Percentiles rank a stretch among this genome's conserved stretches.
Conservation (phyloP, 2,888 invertebrate genomes). For the Lutraria lutraria region DNA sequence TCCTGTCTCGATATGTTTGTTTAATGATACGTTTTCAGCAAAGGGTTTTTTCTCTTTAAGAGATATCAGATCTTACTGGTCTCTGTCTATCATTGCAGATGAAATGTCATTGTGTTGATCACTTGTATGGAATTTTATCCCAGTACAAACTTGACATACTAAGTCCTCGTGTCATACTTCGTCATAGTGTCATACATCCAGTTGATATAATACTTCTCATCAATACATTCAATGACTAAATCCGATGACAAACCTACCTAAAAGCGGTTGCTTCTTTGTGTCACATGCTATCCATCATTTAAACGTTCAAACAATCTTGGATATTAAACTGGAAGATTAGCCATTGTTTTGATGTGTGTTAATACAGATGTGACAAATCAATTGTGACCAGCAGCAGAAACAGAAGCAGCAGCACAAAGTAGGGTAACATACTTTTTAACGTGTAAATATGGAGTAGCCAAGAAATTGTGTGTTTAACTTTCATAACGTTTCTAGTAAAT, state of each 20-base stretch:
- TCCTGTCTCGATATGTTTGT: constrained; percentile 24
- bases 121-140: constrained; percentile 32
- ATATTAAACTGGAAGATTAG: background rate
- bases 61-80: constrained; percentile 7
- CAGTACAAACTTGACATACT: constrained; percentile 34
- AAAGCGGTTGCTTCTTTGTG: constrained; percentile 35
- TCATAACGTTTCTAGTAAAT: too few relatives aligned
- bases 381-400: constrained; percentile 46
- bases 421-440: background rate
- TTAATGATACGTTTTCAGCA: background rate
- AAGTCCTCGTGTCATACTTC: constrained; percentile 68
- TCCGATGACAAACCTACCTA: too few relatives aligned
- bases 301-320: background rate
- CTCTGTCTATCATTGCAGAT: background rate
- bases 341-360: background rate
- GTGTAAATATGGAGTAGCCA: constrained; percentile 52
- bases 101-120: constrained; percentile 41
- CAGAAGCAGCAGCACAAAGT: too few relatives aligned
- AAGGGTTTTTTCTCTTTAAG: too few relatives aligned
- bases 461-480: constrained; percentile 64
- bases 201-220: constrained; percentile 71
- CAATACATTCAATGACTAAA: constrained; percentile 72
- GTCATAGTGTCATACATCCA: constrained; percentile 70
- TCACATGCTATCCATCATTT: constrained; percentile 34
- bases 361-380: background rate